Evolutionary conservation across 2,888 invertebrate species (phyloP), one percentile per base, ranked within the genome.

Genomic region (Melanostoma scalare): DNA sequence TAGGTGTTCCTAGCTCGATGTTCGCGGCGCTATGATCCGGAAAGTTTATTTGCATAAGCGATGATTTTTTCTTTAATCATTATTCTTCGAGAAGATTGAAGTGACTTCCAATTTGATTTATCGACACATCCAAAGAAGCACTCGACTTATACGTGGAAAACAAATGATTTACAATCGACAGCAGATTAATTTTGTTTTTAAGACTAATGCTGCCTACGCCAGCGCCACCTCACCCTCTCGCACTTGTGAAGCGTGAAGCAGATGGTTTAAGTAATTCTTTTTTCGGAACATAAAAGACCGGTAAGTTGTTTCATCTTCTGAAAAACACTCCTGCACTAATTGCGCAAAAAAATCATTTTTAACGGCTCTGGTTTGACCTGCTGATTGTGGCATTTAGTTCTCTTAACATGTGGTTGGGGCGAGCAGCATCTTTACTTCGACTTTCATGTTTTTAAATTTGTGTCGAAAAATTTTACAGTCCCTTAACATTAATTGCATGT

Each of bases 11-110:
- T 42, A 1, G 38, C 30, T 20, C 35, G 46, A 36, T 58, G 35
- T 20, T 20, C 20, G 20, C 20, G 20, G 20, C 20, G 20, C 20
- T 20, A 20, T 20, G 20, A 1, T 42, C 53, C 61, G 20, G 1
- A 31, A 6, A 60, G 65, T 44, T 63, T 72, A 77, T 82, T 77
- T 82, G 77, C 82, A 82, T 82, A 68, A 73, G 56, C 61, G 56
- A 73, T 40, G 52, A 55, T 3, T 44, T 44, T 20, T 40, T 48
- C 48, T 50, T 67, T 31, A 60, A 67, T 55, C 60, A 61, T 20
- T 20, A 20, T 36, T 40, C 46, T 30, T n/a, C 38, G 5, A 31
- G 20, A 35, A 53, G 36, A 42, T 52, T 50, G 58, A 60, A 65
- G 38, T 38, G 60, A 63, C 52, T 75, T 58, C 35, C 71, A 44